Conservation (phyloP, 2,113 vertebrate species). For the Erinaceus europaeus region DNA sequence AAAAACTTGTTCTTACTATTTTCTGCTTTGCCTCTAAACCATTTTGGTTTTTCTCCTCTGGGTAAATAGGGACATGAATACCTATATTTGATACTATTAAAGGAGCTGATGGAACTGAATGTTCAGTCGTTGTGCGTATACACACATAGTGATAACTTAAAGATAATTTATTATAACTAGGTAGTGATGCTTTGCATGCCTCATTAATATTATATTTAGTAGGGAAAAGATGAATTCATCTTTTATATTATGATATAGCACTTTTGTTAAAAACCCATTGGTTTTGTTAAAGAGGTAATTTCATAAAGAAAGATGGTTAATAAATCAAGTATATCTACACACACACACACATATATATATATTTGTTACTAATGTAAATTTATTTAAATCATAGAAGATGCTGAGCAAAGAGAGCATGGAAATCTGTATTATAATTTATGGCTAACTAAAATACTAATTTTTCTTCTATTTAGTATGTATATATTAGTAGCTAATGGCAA, state of each 20-base stretch:
- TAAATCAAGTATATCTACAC: not conserved
- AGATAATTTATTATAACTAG: not conserved
- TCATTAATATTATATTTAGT: not conserved
- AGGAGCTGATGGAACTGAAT: not conserved
- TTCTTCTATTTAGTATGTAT: not conserved
- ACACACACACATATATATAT: not conserved
- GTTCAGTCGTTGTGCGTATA: no score
- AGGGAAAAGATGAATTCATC: not conserved
- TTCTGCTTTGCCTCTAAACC: not conserved
- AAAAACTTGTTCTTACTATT: not conserved
- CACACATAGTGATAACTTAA: not conserved
- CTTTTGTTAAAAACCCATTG: conserved; percentile 2
- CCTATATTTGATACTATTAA: not conserved
- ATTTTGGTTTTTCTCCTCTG: conserved; percentile 13
- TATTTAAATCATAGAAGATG: not conserved
- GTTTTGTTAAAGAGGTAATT: conserved; percentile 4
- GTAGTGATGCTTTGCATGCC: not conserved
- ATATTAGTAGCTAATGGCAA: conserved; percentile 8
- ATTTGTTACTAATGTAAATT: not conserved
- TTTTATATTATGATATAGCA: not conserved
- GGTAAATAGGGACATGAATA: not conserved
- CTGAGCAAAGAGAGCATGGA: not conserved
- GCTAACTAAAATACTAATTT: not conserved
- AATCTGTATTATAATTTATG: not conserved
- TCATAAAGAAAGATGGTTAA: not conserved